Evolutionary conservation across 1,140 invertebrate genomes (phyloP), one percentile per base, ranked within the genome.

Genomic region (Aphelinus certus): DNA sequence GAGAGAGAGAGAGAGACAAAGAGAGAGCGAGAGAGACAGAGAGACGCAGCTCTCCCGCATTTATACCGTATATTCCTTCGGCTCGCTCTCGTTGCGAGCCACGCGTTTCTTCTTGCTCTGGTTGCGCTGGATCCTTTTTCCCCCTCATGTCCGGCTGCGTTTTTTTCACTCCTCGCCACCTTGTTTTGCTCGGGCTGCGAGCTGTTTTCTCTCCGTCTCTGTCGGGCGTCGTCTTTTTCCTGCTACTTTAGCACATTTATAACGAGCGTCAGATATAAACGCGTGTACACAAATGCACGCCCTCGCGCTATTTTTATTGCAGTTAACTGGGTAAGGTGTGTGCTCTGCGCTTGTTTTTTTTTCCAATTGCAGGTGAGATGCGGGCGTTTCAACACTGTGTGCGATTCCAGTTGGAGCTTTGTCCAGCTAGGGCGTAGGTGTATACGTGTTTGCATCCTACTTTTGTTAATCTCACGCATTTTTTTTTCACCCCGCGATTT

Each of bases 51-150:
- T 53, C 64, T 66, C 60, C 1, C 7, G n/a, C 26, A 26, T 53
- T 66, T 53, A 53, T 26, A 46, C 43, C 5, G 10, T 55, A 66
- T 69, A 60, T 58, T 69, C 48, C 67, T 69, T 69, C 60, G 10
- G 9, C 48, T 61, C 43, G 47, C 51, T 62, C 58, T 68, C 66
- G 51, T 68, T 57, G 66, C 46, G 45, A 61, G 3, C 51, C 49
- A 66, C 51, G 26, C 26, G 45, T 48, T 68, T 68, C 56, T 68
- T 58, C 45, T 48, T 68, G 42, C 55, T 10, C 46, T 57, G 2
- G 3, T 53, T 48, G 51, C 51, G 51, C 51, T 53, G 55, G 43
- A 48, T 6, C 47, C 2, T 49, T 58, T 26, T 56, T 45, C 5
- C 65, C 26, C 1, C 58, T 58, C 57, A 43, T 68, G n/a, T 47